Evolutionary conservation across 2,113 vertebrate species (phyloP).

Genomic region (Sorex fumeus): DNA sequence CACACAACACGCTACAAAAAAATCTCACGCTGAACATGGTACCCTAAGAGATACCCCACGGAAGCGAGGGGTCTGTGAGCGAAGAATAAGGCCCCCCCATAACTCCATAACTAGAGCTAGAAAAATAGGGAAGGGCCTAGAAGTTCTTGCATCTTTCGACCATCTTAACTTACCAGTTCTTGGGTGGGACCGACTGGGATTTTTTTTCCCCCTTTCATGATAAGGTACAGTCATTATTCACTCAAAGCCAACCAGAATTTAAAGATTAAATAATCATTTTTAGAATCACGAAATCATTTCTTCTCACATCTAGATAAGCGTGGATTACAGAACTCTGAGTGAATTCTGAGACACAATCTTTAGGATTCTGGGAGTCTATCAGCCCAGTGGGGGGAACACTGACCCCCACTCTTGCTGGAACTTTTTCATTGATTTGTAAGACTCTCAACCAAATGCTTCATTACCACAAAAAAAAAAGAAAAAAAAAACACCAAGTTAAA

Average conservation of each 20-base stretch:
- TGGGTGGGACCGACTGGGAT: not conserved
- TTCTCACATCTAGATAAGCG: conserved; percentile 46
- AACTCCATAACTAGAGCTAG: not conserved
- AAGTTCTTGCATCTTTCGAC: conserved; percentile 6
- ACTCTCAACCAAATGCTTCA: conserved; percentile 44
- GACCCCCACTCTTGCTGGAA: conserved; percentile 10
- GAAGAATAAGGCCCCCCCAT: not conserved
- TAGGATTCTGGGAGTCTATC: not conserved
- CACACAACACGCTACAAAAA: conserved; percentile 16
- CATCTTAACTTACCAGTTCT: conserved; percentile 6
- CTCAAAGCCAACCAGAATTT: conserved; percentile 60
- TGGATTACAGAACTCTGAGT: not conserved
- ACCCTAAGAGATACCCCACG: conserved; percentile 1
- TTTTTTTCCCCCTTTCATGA: not conserved
- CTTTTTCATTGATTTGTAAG: conserved; percentile 43
- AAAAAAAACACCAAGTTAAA: conserved; percentile 48
- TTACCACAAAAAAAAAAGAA: not conserved
- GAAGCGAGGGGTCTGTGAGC: not conserved
- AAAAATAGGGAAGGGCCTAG: not conserved
- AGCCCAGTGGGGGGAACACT: not conserved
- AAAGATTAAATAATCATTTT: conserved; percentile 43
- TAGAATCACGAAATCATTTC: conserved; percentile 48
- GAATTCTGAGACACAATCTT: conserved; percentile 53
- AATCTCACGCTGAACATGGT: not conserved
- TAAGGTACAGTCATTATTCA: conserved; percentile 37